A percentile compares a stretch with the other conserved stretches of the same genome.
Conservation (phyloP, 2,888 invertebrate species). For the Drosophila demipolita region DNA sequence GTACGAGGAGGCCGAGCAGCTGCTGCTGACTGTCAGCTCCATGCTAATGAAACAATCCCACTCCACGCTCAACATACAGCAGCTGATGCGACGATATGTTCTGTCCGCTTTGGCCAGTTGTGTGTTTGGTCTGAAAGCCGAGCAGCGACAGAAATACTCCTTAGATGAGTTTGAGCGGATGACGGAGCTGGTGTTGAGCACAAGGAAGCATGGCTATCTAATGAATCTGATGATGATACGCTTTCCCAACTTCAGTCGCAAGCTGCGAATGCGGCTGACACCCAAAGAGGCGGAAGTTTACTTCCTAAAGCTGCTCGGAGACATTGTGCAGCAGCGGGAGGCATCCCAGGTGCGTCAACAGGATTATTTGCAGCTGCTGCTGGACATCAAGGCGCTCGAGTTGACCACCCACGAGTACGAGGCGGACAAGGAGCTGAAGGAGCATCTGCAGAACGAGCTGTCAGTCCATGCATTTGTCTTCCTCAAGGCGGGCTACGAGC, state of each 20-base stretch:
- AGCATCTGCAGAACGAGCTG: slow-evolving; percentile 80
- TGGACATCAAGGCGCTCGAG: slow-evolving; percentile 85
- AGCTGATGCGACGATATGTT: slow-evolving; percentile 76
- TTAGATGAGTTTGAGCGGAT: slow-evolving; percentile 77
- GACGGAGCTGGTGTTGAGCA: slow-evolving; percentile 76
- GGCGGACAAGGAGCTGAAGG: slow-evolving; percentile 78
- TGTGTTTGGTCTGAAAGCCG: slow-evolving; percentile 73
- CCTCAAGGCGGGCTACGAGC: slow-evolving; percentile 87
- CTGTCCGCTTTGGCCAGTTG: slow-evolving; percentile 73
- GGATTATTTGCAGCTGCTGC: slow-evolving; percentile 87
- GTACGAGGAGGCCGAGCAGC: slow-evolving; percentile 64
- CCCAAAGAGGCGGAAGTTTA: slow-evolving; percentile 70
- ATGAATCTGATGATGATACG: slow-evolving; percentile 70
- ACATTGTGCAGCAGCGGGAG: slow-evolving; percentile 71
- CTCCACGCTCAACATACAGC: slow-evolving; percentile 70
- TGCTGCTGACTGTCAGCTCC: slow-evolving; percentile 57
- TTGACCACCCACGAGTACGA: slow-evolving; percentile 76
- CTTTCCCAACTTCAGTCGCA: slow-evolving; percentile 74
- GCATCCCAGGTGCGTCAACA: slow-evolving; percentile 68
- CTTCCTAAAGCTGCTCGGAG: slow-evolving; percentile 66
- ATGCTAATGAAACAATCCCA: slow-evolving; percentile 70
- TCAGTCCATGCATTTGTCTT: slow-evolving; percentile 83
- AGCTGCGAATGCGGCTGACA: slow-evolving; percentile 68
- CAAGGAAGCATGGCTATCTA: slow-evolving; percentile 67
- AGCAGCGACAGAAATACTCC: slow-evolving; percentile 63